Conservation (phyloP, 2,797 vertebrate species). For the Delichon dasypus region DNA sequence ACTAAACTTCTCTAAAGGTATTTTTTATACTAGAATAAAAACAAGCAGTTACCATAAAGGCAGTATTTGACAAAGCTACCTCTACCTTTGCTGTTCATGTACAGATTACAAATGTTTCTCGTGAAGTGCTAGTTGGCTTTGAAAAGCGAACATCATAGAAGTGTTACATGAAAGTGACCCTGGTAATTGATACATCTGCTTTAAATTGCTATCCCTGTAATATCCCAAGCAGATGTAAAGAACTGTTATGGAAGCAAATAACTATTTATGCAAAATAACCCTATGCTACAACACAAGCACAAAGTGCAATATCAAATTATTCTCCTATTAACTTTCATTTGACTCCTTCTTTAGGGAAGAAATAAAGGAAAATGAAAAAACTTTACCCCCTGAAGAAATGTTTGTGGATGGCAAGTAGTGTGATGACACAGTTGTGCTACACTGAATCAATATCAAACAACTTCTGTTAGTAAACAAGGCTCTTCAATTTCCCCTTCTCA, state of each 20-base stretch:
- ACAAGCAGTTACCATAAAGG: background rate
- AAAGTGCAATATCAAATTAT: background rate
- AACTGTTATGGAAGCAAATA: background rate
- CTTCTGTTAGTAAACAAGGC: background rate
- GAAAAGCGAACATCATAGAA: background rate
- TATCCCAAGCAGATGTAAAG: background rate
- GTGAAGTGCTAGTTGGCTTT: background rate
- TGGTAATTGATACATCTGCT: background rate
- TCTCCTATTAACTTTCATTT: conserved; percentile 14
- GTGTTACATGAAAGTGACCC: background rate
- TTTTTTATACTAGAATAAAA: background rate
- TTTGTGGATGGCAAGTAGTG: background rate
- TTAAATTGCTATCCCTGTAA: background rate
- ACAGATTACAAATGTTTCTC: background rate
- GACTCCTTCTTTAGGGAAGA: background rate
- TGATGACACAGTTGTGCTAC: conserved; percentile 9
- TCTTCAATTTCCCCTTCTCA: background rate
- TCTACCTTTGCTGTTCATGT: background rate
- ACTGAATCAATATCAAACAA: conserved; percentile 17
- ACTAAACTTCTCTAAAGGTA: background rate
- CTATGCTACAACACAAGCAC: background rate
- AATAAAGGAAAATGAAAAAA: background rate
- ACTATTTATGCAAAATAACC: background rate
- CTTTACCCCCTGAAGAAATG: background rate
- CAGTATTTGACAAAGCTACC: background rate